Percentiles rank a stretch among this genome's conserved stretches.
These are phyloP conservation scores for Ditylenchus weischeri DNA, from an alignment of 2,888 invertebrate genomes.

Conservation along the genomic window DNA sequence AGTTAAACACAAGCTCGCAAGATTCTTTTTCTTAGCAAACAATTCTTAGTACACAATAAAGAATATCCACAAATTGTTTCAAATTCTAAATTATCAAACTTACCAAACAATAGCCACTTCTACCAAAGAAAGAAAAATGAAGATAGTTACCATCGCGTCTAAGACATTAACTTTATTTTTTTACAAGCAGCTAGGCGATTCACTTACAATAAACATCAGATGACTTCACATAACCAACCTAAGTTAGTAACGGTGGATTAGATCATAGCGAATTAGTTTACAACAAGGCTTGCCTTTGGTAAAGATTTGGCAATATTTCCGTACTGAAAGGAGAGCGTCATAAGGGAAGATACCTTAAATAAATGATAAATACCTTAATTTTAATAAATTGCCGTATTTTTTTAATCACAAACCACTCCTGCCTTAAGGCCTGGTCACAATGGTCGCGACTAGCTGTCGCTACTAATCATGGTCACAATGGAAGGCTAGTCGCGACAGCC, in stretches of 20 bases:
- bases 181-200: slow-evolving; percentile 41
- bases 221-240: slow-evolving; percentile 52
- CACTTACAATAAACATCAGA: slow-evolving; percentile 53
- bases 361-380: no score
- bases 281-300: slow-evolving; percentile 35
- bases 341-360: slow-evolving; percentile 22
- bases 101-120: slow-evolving; percentile 53
- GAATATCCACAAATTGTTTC: no score
- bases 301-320: slow-evolving; percentile 54
- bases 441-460: no score
- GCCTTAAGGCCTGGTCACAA: no score
- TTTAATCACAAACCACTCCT: no score
- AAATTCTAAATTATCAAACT: slow-evolving; percentile 8
- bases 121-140: slow-evolving; percentile 53
- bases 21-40: no score
- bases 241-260: no score
- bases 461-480: no score
- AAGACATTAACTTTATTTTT: neutral
- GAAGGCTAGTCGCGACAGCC: no score
- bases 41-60: no score
- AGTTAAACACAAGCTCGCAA: no score
- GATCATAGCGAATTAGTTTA: no score
- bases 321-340: slow-evolving; percentile 49
- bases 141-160: slow-evolving; percentile 28
- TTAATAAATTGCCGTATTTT: neutral